Percentiles rank a stretch among this genome's conserved stretches.
Evolutionary conservation across 2,888 invertebrate genomes (phyloP).

Genomic region (Oscheius sp.): DNA sequence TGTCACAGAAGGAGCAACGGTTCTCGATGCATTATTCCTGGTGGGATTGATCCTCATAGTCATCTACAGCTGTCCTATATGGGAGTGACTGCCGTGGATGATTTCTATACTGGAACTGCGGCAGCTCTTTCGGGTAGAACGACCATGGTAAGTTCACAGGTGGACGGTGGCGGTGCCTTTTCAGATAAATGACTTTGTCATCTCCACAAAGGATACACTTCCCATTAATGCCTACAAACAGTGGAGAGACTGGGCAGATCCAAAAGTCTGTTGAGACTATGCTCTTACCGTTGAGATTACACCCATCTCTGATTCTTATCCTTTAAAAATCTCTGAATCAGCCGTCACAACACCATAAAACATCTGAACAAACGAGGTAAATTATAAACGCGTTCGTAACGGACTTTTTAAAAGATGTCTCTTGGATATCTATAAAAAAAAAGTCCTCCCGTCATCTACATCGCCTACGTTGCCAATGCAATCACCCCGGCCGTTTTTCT

Average conservation of each 20-base stretch:
- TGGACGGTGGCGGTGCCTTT: not conserved
- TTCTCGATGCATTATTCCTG: slow-evolving; percentile 83
- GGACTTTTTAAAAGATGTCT: too few relatives aligned
- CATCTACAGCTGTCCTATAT: slow-evolving; percentile 95
- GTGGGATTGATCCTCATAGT: slow-evolving; percentile 82
- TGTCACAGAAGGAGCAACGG: slow-evolving; percentile 27
- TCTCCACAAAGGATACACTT: slow-evolving; percentile 62
- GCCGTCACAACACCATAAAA: too few relatives aligned
- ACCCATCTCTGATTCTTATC: slow-evolving; percentile 74
- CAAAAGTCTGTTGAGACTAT: slow-evolving; percentile 97
- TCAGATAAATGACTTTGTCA: slow-evolving; percentile 74
- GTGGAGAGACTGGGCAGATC: slow-evolving; percentile 91
- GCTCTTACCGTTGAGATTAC: slow-evolving; percentile 90
- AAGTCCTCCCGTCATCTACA: too few relatives aligned
- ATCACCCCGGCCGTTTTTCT: too few relatives aligned
- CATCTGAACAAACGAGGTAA: too few relatives aligned
- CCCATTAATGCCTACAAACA: slow-evolving; percentile 89
- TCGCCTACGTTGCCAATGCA: too few relatives aligned
- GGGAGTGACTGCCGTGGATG: slow-evolving; percentile 85
- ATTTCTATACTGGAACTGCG: slow-evolving; percentile 95
- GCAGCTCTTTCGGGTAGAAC: slow-evolving; percentile 98
- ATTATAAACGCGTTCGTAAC: too few relatives aligned
- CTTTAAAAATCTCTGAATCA: too few relatives aligned
- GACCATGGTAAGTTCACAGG: slow-evolving; percentile 82
- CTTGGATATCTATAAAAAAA: too few relatives aligned